A percentile compares a stretch with the other conserved stretches of the same genome.
Evolutionary conservation across 2,888 invertebrate genomes (phyloP).

Genomic region (Danaus chrysippus): DNA sequence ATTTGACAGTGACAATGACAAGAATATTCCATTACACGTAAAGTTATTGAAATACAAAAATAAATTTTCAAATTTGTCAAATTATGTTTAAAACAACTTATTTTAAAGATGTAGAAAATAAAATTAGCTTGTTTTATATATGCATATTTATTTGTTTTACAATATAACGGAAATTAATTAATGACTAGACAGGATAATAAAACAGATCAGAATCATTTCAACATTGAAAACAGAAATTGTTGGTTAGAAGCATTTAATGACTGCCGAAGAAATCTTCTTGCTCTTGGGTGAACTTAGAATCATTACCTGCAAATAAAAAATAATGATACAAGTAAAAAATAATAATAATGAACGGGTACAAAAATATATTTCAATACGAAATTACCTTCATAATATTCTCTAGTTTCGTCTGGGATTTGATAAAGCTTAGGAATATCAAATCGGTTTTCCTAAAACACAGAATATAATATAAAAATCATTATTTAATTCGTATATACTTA

Average conservation of each 20-base stretch:
- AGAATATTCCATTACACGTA: constrained; percentile 25
- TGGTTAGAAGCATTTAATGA: constrained; percentile 34
- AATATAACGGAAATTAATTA: constrained; percentile 5
- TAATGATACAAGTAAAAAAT: neutral
- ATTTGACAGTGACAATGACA: constrained; percentile 33
- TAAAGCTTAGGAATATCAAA: constrained; percentile 69
- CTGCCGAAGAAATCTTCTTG: constrained; percentile 47
- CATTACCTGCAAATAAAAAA: constrained; percentile 38
- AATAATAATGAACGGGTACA: neutral
- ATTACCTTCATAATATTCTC: constrained; percentile 48
- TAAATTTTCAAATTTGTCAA: constrained; percentile 19
- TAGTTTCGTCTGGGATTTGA: constrained; percentile 48
- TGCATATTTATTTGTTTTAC: neutral
- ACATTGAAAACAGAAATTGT: neutral
- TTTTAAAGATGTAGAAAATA: too few species aligned
- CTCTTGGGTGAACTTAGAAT: constrained; percentile 38
- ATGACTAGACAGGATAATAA: neutral
- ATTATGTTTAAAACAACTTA: constrained; percentile 18
- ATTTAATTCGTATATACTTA: too few species aligned
- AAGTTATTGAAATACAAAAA: constrained; percentile 14
- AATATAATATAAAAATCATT: constrained; percentile 5
- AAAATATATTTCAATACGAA: neutral
- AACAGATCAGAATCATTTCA: neutral
- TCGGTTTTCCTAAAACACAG: constrained; percentile 57
- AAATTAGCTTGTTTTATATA: too few species aligned